phyloP scores from a whole-genome alignment of 2,113 vertebrate genomes.

The Malurus melanocephalus region DNA sequence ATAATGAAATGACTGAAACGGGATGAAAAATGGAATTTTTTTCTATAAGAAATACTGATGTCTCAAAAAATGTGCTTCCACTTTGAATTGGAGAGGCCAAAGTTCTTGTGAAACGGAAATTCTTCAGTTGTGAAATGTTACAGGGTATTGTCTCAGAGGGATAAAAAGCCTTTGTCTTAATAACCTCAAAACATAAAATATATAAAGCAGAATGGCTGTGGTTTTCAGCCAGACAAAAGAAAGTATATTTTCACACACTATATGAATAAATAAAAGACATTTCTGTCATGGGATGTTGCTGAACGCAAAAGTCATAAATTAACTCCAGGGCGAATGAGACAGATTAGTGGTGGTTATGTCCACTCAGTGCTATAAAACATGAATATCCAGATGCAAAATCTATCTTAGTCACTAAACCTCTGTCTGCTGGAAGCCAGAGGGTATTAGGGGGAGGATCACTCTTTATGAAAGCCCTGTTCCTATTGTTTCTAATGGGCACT shows the following conservation, averaged over 20 bases:
- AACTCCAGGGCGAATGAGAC: not conserved
- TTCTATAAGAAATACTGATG: not conserved
- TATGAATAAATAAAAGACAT: constrained; percentile 12
- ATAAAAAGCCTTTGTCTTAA: constrained; percentile 21
- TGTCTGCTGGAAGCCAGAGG: not conserved
- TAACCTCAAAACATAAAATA: constrained; percentile 31
- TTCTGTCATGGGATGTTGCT: not conserved
- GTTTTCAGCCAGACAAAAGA: constrained; percentile 15
- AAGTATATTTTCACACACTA: not conserved
- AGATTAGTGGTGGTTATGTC: constrained; percentile 2
- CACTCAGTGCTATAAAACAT: constrained; percentile 2
- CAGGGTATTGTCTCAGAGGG: not conserved
- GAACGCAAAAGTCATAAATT: not conserved
- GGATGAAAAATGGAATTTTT: not conserved
- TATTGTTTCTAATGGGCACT: not conserved
- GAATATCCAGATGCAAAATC: constrained; percentile 19
- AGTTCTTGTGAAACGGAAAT: constrained; percentile 32
- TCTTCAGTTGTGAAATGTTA: constrained; percentile 29
- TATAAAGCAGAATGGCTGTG: constrained; percentile 7
- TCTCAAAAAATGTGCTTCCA: not conserved
- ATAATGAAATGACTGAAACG: constrained; percentile 11
- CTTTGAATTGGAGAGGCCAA: constrained; percentile 27
- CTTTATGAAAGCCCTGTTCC: not conserved
- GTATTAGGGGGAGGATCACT: not conserved
- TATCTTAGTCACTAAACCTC: not conserved